A percentile compares a stretch with the other conserved stretches of the same genome.
phyloP scores from a whole-genome alignment of 2,888 invertebrate species.

The Peribatodes rhomboidaria region DNA sequence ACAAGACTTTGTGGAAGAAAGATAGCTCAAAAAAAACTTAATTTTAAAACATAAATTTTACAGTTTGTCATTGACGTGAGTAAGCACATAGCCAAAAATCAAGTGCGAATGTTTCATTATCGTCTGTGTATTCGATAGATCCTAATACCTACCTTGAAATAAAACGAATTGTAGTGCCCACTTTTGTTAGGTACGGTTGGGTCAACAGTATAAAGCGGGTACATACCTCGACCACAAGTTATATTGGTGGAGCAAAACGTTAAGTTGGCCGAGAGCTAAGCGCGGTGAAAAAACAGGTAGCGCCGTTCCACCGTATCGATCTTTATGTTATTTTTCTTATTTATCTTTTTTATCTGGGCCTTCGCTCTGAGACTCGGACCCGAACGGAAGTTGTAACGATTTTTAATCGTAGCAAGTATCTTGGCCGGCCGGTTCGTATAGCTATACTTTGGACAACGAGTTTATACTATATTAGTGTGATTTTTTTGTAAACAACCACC shows the following conservation, averaged over 20 bases:
- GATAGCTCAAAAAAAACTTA: too few relatives aligned
- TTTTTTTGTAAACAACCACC: constrained; percentile 84
- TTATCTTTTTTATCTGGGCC: constrained; percentile 83
- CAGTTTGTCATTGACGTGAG: too few relatives aligned
- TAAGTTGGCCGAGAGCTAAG: constrained; percentile 67
- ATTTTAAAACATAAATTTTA: too few relatives aligned
- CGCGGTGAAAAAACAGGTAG: constrained; percentile 83
- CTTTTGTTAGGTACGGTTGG: not conserved
- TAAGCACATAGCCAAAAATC: too few relatives aligned
- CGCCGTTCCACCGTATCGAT: constrained; percentile 83
- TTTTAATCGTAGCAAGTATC: constrained; percentile 85
- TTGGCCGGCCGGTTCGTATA: constrained; percentile 73
- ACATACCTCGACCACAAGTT: constrained; percentile 14
- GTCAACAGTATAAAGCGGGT: constrained; percentile 5
- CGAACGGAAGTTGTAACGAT: constrained; percentile 86
- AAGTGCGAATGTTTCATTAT: too few relatives aligned
- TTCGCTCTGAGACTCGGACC: constrained; percentile 73
- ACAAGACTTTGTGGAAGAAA: too few relatives aligned
- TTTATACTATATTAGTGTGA: constrained; percentile 64
- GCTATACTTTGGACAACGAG: constrained; percentile 73
- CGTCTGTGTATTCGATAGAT: too few relatives aligned
- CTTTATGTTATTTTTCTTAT: constrained; percentile 84
- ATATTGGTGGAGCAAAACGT: constrained; percentile 49
- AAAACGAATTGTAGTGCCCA: too few relatives aligned
- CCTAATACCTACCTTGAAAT: too few relatives aligned